Conservation (phyloP, 2,113 vertebrate species). For the Andinoacara biseriatus region DNA sequence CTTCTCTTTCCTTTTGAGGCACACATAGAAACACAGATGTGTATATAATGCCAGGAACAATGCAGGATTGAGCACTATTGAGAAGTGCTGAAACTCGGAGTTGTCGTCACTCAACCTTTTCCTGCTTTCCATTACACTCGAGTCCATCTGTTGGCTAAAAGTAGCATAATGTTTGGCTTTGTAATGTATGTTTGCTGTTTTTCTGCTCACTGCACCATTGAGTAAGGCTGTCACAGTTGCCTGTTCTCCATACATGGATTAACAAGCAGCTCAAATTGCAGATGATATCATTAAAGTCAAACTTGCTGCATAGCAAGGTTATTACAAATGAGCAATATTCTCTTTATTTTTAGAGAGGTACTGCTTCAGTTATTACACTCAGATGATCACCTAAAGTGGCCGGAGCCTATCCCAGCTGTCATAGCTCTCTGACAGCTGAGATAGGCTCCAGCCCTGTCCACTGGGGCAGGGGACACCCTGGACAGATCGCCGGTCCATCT, state of each 20-base stretch:
- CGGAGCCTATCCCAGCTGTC: too few relatives aligned
- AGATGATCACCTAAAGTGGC: too few relatives aligned
- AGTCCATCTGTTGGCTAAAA: background rate
- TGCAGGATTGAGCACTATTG: background rate
- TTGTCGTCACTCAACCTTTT: background rate
- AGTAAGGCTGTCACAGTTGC: rapidly evolving
- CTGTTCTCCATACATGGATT: background rate
- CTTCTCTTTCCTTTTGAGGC: background rate
- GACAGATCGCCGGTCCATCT: too few relatives aligned
- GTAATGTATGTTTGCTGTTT: background rate
- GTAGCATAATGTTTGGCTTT: background rate
- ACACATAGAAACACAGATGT: background rate
- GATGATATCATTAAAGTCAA: background rate
- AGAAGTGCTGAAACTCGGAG: background rate
- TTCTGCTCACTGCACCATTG: background rate
- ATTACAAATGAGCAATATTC: background rate
- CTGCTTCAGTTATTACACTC: too few relatives aligned
- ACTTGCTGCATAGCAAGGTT: background rate
- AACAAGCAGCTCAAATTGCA: background rate
- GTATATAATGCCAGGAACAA: background rate
- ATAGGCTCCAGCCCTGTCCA: too few relatives aligned
- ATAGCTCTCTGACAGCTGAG: too few relatives aligned
- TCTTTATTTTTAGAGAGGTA: too few relatives aligned
- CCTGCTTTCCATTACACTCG: background rate
- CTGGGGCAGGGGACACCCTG: too few relatives aligned